A percentile compares a stretch with the other conserved stretches of the same genome.
Conservation (phyloP, 2,113 vertebrate species). For the Gasterosteus nipponicus region DNA sequence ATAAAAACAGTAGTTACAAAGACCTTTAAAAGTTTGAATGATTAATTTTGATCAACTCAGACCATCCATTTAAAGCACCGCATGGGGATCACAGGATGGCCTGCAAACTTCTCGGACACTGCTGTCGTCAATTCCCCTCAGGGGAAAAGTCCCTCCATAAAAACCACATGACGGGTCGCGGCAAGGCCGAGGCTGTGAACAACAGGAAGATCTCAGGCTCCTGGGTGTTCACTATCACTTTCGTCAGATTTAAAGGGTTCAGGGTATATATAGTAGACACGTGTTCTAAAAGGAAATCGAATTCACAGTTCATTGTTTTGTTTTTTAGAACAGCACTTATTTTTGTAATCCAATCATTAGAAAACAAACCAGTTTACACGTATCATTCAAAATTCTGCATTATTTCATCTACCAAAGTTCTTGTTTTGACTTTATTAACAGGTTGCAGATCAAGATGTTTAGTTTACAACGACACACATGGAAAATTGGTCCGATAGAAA, state of each 20-base stretch:
- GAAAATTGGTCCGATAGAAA: background rate
- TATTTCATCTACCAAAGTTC: background rate
- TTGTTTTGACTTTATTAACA: background rate
- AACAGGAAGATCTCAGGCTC: background rate
- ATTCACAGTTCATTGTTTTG: too few species aligned
- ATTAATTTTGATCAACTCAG: background rate
- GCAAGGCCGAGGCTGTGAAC: background rate
- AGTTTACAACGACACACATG: background rate
- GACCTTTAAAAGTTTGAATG: background rate
- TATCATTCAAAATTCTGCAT: background rate
- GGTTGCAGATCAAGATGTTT: background rate
- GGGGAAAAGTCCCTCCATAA: background rate
- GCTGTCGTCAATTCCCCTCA: background rate
- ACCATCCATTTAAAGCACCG: background rate
- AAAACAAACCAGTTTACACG: background rate
- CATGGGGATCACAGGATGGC: background rate
- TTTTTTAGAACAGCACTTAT: too few species aligned
- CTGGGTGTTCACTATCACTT: background rate
- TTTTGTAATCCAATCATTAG: too few species aligned
- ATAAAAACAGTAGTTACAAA: too few species aligned
- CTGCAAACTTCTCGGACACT: background rate
- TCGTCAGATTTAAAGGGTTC: background rate
- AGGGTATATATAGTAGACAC: background rate
- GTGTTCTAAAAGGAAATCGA: background rate
- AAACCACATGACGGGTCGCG: background rate